These are phyloP conservation scores for Lonchura striata DNA, from an alignment of 2,113 vertebrate species.

Conservation along the genomic window DNA sequence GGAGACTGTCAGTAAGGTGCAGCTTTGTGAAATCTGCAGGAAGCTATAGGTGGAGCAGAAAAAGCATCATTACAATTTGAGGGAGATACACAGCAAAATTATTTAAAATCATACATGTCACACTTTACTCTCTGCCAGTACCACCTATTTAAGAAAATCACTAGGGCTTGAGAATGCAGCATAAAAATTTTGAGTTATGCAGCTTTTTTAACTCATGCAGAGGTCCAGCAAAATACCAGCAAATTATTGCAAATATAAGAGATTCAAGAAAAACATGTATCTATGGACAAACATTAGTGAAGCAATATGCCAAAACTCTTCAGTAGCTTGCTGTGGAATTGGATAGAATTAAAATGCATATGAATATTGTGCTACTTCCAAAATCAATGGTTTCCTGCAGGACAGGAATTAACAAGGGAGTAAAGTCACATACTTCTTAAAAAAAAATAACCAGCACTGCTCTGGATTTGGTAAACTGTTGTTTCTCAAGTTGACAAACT, in stretches of 20 bases:
- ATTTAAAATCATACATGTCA: not conserved
- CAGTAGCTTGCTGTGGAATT: not conserved
- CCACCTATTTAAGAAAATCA: not conserved
- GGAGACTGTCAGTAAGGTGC: slow-evolving; percentile 97
- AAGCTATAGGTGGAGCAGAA: slow-evolving; percentile 79
- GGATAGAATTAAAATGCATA: not conserved
- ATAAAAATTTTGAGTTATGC: not conserved
- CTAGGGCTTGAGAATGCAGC: not conserved
- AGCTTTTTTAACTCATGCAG: not conserved
- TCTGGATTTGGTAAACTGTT: not conserved
- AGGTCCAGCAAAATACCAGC: not conserved
- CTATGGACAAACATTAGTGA: not conserved
- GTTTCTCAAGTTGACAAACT: not conserved
- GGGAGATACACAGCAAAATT: not conserved
- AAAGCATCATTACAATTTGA: slow-evolving; percentile 65
- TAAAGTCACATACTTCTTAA: not conserved
- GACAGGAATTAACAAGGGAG: not conserved
- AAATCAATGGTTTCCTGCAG: not conserved
- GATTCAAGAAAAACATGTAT: not conserved
- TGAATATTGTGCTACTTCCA: not conserved
- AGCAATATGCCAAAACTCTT: not conserved
- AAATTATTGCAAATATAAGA: not conserved
- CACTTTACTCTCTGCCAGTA: not conserved
- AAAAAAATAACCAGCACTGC: not conserved
- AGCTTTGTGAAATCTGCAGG: slow-evolving; percentile 98